These are phyloP conservation scores for Epirrita christyi DNA, from an alignment of 2,888 invertebrate genomes.

Conservation along the genomic window DNA sequence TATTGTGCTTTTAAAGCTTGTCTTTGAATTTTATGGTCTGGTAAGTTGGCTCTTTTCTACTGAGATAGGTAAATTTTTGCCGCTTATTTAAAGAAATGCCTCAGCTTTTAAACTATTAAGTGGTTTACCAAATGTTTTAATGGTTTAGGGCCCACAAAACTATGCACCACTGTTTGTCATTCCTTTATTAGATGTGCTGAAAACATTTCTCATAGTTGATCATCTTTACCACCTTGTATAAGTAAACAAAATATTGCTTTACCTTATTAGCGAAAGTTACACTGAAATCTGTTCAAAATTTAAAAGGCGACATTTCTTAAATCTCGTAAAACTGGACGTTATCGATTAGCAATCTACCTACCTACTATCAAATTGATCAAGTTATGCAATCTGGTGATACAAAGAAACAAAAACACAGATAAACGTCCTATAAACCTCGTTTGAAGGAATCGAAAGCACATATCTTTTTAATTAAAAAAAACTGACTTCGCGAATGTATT, in stretches of 20 bases:
- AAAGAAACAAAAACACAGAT: too few relatives aligned
- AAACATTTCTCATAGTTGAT: not conserved
- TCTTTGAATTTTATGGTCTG: conserved; percentile 13
- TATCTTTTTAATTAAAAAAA: too few relatives aligned
- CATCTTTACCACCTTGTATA: not conserved
- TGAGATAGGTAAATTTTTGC: conserved; percentile 1
- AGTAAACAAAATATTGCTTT: not conserved
- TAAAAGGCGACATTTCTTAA: not conserved
- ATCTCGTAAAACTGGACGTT: not conserved
- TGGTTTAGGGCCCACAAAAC: not conserved
- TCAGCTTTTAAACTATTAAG: not conserved
- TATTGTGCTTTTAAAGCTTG: conserved; percentile 15
- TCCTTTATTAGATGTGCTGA: not conserved
- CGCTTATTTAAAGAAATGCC: conserved; percentile 6
- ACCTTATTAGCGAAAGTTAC: too few relatives aligned
- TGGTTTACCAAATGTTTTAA: not conserved
- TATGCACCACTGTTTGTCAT: not conserved
- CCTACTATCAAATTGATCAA: too few relatives aligned
- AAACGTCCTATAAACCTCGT: not conserved
- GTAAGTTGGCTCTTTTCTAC: conserved; percentile 4
- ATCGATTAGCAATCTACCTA: not conserved
- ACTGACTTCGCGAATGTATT: too few relatives aligned
- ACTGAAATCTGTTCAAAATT: not conserved
- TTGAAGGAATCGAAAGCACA: not conserved
- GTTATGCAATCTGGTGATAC: too few relatives aligned